phyloP scores from a whole-genome alignment of 1,140 invertebrate genomes.

The Telenomus remus region DNA sequence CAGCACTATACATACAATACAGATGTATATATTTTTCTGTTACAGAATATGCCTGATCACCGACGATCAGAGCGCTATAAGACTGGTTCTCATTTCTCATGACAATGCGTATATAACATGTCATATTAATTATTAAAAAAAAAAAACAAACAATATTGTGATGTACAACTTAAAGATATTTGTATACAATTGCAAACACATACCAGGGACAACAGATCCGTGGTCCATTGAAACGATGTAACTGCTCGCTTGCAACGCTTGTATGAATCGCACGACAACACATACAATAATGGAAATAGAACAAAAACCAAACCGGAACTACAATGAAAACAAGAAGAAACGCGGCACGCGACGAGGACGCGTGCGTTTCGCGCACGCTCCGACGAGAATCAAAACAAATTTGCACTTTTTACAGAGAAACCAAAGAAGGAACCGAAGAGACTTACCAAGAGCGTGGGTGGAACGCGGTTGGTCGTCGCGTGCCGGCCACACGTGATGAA shows the following conservation, averaged over 20 bases:
- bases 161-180: slow-evolving; percentile 75
- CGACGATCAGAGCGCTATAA: slow-evolving; percentile 71
- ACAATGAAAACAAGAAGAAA: slow-evolving; percentile 9
- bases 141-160: slow-evolving; percentile 69
- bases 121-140: slow-evolving; percentile 67
- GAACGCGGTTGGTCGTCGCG: slow-evolving; percentile 22
- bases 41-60: slow-evolving; percentile 75
- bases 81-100: slow-evolving; percentile 77
- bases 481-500: background rate
- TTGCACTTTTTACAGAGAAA: slow-evolving; percentile 49
- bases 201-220: slow-evolving; percentile 66
- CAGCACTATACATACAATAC: slow-evolving; percentile 77
- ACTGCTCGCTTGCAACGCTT: slow-evolving; percentile 68
- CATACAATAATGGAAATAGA: slow-evolving; percentile 4
- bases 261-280: slow-evolving; percentile 27
- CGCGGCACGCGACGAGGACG: slow-evolving; percentile 12
- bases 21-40: slow-evolving; percentile 77
- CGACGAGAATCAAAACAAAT: slow-evolving; percentile 52
- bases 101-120: slow-evolving; percentile 75
- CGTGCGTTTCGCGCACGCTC: slow-evolving; percentile 15
- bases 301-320: background rate
- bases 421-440: slow-evolving; percentile 2
- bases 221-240: slow-evolving; percentile 66
- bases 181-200: slow-evolving; percentile 72
- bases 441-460: background rate